phyloP scores from a whole-genome alignment of 1,140 invertebrate genomes.

The Monomorium pharaonis region DNA sequence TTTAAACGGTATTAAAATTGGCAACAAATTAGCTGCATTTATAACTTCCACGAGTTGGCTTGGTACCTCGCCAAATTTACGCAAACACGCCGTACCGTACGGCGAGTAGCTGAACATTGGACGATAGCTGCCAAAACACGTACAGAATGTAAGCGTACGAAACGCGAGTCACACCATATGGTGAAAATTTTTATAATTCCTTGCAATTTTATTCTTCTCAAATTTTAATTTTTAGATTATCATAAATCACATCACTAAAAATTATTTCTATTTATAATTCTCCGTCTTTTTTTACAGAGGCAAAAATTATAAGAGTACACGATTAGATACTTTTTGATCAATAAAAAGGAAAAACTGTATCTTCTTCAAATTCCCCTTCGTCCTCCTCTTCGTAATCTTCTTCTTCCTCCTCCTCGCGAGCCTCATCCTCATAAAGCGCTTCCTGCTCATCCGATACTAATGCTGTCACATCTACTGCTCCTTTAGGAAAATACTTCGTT shows the following conservation, averaged over 20 bases:
- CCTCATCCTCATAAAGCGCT: conserved; percentile 42
- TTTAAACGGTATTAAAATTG: conserved; percentile 51
- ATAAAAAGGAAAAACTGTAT: neutral
- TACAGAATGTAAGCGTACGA: conserved; percentile 56
- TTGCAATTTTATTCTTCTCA: neutral
- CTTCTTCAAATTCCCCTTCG: conserved; percentile 21
- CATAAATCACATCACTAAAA: neutral
- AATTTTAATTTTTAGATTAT: neutral
- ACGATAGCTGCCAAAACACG: conserved; percentile 58
- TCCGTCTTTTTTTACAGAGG: neutral
- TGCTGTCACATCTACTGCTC: conserved; percentile 63
- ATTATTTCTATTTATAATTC: neutral
- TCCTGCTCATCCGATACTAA: conserved; percentile 48
- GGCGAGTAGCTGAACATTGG: conserved; percentile 26
- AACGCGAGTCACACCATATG: neutral
- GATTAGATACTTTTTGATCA: neutral
- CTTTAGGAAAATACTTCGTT: conserved; percentile 74
- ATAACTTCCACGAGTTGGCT: conserved; percentile 44
- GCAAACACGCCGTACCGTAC: conserved; percentile 53
- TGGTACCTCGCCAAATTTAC: conserved; percentile 59
- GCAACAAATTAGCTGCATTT: conserved; percentile 56
- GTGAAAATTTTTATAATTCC: conserved; percentile 25
- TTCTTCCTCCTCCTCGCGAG: conserved; percentile 28
- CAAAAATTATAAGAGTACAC: neutral
- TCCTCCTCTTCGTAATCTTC: conserved; percentile 16